Base-by-base conservation (phyloP, 1,140 invertebrate genomes). In the Helicoverpa zea region DNA sequence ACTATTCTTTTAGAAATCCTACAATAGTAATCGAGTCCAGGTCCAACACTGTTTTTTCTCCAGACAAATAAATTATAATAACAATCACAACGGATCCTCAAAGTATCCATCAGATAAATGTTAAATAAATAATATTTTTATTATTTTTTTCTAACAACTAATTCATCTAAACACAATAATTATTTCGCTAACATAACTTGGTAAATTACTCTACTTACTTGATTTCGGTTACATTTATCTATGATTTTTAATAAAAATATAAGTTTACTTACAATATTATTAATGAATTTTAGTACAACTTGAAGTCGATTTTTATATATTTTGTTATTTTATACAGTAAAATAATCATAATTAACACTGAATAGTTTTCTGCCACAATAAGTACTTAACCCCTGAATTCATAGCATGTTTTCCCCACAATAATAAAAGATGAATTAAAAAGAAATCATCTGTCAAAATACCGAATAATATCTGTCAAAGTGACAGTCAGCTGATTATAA, bases 1-100 rank as follows among this genome's bases (percentile, higher is more conserved):
- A 89, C 88, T 90, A 89, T 89, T 74, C 68, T 87, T 85, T 90
- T 90, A 88, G 86, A 88, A 90, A 86, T 86, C 81, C 86, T 90
- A 88, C 88, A 80, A 86, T 89, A 87, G 81, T 81, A 80, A 78
- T 86, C 74, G 84, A 88, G 86, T 84, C 80, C 87, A 89, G 86
- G 79, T 89, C 64, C 87, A 90, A 87, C 87, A 90, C 84, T 90
- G 83, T 84, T 86, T 86, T 75, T 81, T 80, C 68, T 83, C 77
- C 77, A 78, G 80, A 70, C 75, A 81, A 82, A 75, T 23, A 80
- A 49, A 78, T 64, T 16, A 23, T 79, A 66, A 79, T 51, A 70
- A 66, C 64, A 66, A 66, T 66, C 16, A 58, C 63, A 79, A 66
- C 52, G 64, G 49, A 79, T 79, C 30, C 59, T 77, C 49, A 35